Percentiles rank a stretch among this genome's conserved stretches.
Conservation (phyloP, 1,140 invertebrate genomes). For the Oryctes rhinoceros region DNA sequence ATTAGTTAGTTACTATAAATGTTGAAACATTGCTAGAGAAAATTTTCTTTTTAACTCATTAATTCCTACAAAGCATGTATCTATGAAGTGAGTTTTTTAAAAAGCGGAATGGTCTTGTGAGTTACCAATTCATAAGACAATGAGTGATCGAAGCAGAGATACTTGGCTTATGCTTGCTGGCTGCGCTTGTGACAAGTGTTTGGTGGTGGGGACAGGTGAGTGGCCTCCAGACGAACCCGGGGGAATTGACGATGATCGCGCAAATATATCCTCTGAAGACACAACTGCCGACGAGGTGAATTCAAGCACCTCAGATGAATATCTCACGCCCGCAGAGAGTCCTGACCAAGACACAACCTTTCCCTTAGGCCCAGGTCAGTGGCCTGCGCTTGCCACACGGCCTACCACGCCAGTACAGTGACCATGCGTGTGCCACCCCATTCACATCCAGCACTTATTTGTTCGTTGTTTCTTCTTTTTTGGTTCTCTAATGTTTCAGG, state of each 20-base stretch:
- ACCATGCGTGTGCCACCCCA: conserved; percentile 29
- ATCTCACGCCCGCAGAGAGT: conserved; percentile 30
- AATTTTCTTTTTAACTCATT: conserved; percentile 25
- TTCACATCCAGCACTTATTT: conserved; percentile 35
- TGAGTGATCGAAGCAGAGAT: conserved; percentile 40
- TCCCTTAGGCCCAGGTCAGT: conserved; percentile 45
- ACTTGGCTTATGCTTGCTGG: conserved; percentile 43
- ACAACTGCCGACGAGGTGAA: not conserved
- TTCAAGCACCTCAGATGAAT: conserved; percentile 24
- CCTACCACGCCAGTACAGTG: conserved; percentile 38
- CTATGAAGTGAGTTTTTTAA: conserved; percentile 33
- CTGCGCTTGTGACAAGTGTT: conserved; percentile 44
- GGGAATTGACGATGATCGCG: not conserved
- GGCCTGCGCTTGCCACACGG: conserved; percentile 41
- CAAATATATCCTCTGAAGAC: not conserved
- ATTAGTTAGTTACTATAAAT: too few species aligned
- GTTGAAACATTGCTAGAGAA: conserved; percentile 10
- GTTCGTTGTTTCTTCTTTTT: conserved; percentile 19
- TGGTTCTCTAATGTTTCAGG: not conserved
- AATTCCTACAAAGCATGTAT: conserved; percentile 26
- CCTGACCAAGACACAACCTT: conserved; percentile 30
- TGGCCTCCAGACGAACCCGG: conserved; percentile 39
- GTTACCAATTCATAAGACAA: conserved; percentile 16
- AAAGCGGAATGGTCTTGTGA: conserved; percentile 28
- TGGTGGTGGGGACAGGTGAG: conserved; percentile 40